Conservation (phyloP, 2,797 vertebrate genomes). For the Taeniopygia guttata region DNA sequence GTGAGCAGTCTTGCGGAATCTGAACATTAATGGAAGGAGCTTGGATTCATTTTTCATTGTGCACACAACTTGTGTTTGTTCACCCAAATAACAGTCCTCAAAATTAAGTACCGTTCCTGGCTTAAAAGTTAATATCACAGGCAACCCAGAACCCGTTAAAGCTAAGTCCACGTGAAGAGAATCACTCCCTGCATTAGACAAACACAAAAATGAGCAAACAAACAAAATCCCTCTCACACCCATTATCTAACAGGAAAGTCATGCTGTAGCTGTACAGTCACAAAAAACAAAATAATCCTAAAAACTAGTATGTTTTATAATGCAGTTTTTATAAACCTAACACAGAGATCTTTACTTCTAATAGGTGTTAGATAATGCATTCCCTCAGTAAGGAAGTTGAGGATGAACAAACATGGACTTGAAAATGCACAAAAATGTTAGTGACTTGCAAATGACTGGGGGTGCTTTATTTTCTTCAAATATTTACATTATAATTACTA, state of each 20-base stretch:
- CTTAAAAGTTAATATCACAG: conserved; percentile 78
- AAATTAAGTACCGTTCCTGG: conserved; percentile 79
- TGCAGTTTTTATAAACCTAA: neutral
- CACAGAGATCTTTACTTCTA: neutral
- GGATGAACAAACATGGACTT: neutral
- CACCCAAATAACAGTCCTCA: conserved; percentile 77
- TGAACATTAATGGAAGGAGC: conserved; percentile 80
- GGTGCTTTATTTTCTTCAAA: neutral
- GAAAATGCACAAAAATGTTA: neutral
- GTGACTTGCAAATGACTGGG: neutral
- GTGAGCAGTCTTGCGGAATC: conserved; percentile 79
- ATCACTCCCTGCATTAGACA: conserved; percentile 66
- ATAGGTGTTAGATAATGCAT: neutral
- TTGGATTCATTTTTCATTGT: conserved; percentile 79
- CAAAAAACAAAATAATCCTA: neutral
- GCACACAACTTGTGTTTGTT: conserved; percentile 70
- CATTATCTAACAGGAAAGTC: neutral
- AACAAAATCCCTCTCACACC: neutral
- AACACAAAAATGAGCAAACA: neutral
- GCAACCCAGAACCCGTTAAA: conserved; percentile 82
- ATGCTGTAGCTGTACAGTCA: neutral
- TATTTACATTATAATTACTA: neutral
- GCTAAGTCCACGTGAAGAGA: conserved; percentile 77
- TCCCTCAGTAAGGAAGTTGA: neutral
- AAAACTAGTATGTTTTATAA: neutral